Percentiles rank a stretch among this genome's conserved stretches.
Conservation (phyloP, 2,888 invertebrate genomes). For the Caenorhabditis doughertyi region DNA sequence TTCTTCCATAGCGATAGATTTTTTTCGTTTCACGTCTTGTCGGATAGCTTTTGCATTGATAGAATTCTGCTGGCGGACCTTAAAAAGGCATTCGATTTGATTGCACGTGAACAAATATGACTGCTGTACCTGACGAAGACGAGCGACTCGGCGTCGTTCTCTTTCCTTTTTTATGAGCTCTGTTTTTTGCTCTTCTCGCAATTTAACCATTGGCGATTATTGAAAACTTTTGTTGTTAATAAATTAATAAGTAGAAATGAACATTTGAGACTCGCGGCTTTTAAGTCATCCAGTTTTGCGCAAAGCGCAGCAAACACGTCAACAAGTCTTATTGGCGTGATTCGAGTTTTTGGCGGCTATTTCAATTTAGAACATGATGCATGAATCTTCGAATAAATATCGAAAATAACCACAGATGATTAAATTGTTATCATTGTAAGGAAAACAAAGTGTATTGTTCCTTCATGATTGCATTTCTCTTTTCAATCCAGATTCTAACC, state of each 20-base stretch:
- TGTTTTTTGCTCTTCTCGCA: slow-evolving; percentile 58
- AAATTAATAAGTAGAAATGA: background rate
- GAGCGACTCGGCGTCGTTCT: slow-evolving; percentile 61
- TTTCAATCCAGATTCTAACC: too few species aligned
- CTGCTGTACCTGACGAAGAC: slow-evolving; percentile 68
- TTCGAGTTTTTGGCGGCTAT: too few species aligned
- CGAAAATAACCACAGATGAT: too few species aligned
- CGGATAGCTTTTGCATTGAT: slow-evolving; percentile 47
- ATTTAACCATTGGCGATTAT: slow-evolving; percentile 35
- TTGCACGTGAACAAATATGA: background rate
- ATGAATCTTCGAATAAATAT: too few species aligned
- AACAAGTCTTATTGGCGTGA: too few species aligned
- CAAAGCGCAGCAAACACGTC: too few species aligned
- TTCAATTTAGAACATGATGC: too few species aligned
- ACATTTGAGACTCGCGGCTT: background rate
- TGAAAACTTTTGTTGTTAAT: slow-evolving; percentile 4
- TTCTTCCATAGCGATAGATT: slow-evolving; percentile 35
- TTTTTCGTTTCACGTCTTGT: slow-evolving; percentile 44
- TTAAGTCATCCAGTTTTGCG: background rate
- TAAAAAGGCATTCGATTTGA: too few species aligned
- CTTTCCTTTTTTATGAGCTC: slow-evolving; percentile 61
- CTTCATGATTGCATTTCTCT: too few species aligned
- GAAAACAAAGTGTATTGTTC: too few species aligned
- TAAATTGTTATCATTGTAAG: too few species aligned
- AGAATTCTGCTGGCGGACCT: slow-evolving; percentile 55